Evolutionary conservation across 1,140 invertebrate genomes (phyloP).

Genomic region (Rhizoglyphus robini): DNA sequence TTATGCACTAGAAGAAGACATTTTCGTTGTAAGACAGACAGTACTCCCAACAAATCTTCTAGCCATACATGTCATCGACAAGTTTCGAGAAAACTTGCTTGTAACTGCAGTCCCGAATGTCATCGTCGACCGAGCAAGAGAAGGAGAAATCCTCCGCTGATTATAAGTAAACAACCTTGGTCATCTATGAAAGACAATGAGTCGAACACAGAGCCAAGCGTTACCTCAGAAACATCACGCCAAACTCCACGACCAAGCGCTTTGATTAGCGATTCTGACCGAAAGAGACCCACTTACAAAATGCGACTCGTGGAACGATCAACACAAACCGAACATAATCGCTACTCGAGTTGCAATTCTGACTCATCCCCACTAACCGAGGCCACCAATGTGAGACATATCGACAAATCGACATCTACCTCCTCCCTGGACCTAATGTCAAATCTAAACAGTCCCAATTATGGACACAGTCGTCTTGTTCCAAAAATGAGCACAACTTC

Average conservation of each 20-base stretch:
- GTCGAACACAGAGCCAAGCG: background rate
- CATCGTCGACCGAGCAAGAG: background rate
- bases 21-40: background rate
- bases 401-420: constrained; percentile 3
- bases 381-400: background rate
- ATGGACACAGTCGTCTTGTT: background rate
- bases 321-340: background rate
- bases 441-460: background rate
- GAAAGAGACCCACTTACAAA: background rate
- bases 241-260: background rate
- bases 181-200: background rate
- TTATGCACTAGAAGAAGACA: background rate
- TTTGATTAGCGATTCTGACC: background rate
- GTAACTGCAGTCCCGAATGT: background rate
- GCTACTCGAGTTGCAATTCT: background rate
- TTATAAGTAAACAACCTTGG: no score
- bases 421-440: background rate
- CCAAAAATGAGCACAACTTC: constrained; percentile 15
- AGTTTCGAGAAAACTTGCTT: background rate
- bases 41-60: no score
- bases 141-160: background rate
- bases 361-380: background rate
- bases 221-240: background rate
- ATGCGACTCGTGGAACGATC: background rate
- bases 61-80: background rate